phyloP scores from a whole-genome alignment of 2,888 invertebrate species.

The Agonopterix alstromeriana region DNA sequence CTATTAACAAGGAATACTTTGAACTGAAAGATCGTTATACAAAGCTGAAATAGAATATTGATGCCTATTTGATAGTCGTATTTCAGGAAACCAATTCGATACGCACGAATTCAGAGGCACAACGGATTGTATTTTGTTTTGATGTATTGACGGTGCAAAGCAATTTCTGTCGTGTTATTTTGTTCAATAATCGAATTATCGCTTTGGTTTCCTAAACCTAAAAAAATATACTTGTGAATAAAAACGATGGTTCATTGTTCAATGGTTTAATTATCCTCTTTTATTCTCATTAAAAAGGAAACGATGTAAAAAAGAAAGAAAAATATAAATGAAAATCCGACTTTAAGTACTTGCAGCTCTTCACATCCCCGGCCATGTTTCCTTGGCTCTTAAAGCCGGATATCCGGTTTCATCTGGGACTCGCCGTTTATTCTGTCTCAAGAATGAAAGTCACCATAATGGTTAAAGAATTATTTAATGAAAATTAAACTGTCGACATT shows the following conservation, averaged over 20 bases:
- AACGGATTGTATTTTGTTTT: background rate
- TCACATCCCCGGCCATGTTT: conserved; percentile 38
- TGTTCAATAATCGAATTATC: no score
- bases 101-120: conserved; percentile 2
- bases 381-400: conserved; percentile 51
- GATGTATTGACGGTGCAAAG: background rate
- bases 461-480: conserved; percentile 3
- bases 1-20: no score
- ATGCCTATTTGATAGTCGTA: conserved; percentile 1
- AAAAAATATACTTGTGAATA: no score
- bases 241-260: no score
- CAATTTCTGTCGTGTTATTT: background rate
- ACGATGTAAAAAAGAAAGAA: conserved; percentile 14
- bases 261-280: background rate
- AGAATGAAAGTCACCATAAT: conserved; percentile 27
- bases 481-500: background rate
- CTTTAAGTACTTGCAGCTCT: conserved; percentile 36
- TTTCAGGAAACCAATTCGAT: conserved; percentile 4
- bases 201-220: no score
- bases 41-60: background rate
- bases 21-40: no score
- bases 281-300: background rate
- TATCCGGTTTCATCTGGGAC: conserved; percentile 42
- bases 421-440: conserved; percentile 36
- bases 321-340: conserved; percentile 34